Evolutionary conservation across 2,113 vertebrate genomes (phyloP).

Genomic region (Rissa tridactyla): DNA sequence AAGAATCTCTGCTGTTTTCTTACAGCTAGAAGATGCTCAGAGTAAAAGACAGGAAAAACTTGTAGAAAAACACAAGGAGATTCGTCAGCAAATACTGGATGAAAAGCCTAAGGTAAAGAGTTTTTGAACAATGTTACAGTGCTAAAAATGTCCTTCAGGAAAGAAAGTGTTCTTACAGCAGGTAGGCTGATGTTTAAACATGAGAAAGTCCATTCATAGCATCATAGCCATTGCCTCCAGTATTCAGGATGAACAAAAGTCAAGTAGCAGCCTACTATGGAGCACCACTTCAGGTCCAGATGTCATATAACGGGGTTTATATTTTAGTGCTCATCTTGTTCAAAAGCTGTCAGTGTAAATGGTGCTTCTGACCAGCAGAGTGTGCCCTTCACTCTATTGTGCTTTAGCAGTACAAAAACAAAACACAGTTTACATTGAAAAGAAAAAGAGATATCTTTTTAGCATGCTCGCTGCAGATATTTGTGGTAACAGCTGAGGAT

Average conservation of each 20-base stretch:
- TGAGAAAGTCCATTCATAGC: not conserved
- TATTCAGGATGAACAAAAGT: not conserved
- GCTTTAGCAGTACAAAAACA: not conserved
- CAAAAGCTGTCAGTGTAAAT: not conserved
- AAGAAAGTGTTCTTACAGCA: not conserved
- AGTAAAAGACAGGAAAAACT: slow-evolving; percentile 93
- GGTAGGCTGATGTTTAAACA: not conserved
- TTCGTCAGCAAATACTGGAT: slow-evolving; percentile 96
- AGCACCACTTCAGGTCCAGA: not conserved
- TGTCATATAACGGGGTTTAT: accelerated
- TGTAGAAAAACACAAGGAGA: slow-evolving; percentile 92
- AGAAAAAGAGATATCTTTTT: slow-evolving; percentile 54
- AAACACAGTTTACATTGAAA: slow-evolving; percentile 50
- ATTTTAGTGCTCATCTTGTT: not conserved
- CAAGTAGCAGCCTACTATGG: not conserved
- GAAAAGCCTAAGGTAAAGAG: slow-evolving; percentile 92
- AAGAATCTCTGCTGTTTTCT: not conserved
- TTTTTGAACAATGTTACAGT: not conserved
- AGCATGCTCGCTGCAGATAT: slow-evolving; percentile 1
- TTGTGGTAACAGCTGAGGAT: not conserved
- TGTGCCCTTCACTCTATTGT: slow-evolving; percentile 5
- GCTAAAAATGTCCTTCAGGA: not conserved
- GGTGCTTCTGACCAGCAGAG: slow-evolving; percentile 65
- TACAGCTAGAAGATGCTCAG: slow-evolving; percentile 94
- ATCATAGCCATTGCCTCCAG: not conserved